Percentiles rank a stretch among this genome's conserved stretches.
Conservation (phyloP, 2,888 invertebrate species). For the Amiota mariae region DNA sequence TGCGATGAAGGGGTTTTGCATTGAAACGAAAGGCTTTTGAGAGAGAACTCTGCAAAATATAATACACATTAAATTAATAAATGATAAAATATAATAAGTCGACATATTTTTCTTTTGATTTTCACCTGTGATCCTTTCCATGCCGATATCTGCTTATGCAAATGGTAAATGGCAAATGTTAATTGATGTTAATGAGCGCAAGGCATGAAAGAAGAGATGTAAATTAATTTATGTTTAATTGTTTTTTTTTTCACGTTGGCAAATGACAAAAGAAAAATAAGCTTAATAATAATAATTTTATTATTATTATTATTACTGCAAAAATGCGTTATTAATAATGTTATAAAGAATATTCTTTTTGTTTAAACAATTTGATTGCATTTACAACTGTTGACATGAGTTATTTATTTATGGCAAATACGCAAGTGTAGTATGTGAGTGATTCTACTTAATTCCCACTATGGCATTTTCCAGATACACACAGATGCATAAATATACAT, state of each 20-base stretch:
- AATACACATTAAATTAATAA: conserved; percentile 10
- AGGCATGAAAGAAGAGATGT: conserved; percentile 36
- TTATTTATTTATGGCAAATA: not conserved
- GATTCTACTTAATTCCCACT: too few species aligned
- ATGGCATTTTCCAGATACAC: too few species aligned
- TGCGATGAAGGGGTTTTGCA: conserved; percentile 66
- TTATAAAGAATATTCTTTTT: conserved; percentile 38
- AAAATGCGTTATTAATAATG: conserved; percentile 22
- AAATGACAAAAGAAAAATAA: not conserved
- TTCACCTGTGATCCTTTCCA: conserved; percentile 74
- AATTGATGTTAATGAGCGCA: conserved; percentile 11
- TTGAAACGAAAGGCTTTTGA: conserved; percentile 74
- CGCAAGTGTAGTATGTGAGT: too few species aligned
- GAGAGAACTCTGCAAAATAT: conserved; percentile 68
- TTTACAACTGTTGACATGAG: conserved; percentile 29
- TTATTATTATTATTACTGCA: too few species aligned
- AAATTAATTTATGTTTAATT: conserved; percentile 36
- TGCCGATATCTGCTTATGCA: conserved; percentile 70
- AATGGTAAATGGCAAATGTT: not conserved
- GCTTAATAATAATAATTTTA: too few species aligned
- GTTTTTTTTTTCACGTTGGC: not conserved
- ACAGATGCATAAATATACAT: too few species aligned
- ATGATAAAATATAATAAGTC: not conserved
- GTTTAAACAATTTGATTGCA: conserved; percentile 27
- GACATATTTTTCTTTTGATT: not conserved